phyloP scores from a whole-genome alignment of 2,888 invertebrate genomes.

The Ochropacha duplaris region DNA sequence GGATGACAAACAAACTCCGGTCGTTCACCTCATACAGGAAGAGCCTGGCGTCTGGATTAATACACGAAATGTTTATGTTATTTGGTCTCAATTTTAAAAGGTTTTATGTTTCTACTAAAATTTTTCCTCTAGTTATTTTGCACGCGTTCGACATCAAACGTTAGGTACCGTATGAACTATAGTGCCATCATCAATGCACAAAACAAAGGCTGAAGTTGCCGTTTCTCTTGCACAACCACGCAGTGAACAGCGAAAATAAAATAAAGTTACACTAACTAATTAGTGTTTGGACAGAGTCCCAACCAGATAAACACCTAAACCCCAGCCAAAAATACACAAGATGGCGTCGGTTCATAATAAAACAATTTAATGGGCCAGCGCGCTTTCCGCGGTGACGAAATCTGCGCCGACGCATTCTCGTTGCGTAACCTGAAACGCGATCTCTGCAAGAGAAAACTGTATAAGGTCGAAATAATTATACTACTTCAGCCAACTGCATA shows the following conservation, averaged over 20 bases:
- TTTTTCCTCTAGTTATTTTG: background rate
- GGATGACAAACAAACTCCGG: slow-evolving; percentile 63
- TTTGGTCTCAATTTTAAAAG: slow-evolving; percentile 22
- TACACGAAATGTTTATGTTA: slow-evolving; percentile 33
- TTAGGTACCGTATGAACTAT: background rate
- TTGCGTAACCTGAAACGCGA: slow-evolving; percentile 78
- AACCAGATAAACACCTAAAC: slow-evolving; percentile 81
- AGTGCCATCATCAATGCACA: background rate
- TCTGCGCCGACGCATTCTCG: slow-evolving; percentile 76
- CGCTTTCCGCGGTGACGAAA: slow-evolving; percentile 83
- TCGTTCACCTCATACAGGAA: slow-evolving; percentile 58
- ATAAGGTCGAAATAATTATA: slow-evolving; percentile 70
- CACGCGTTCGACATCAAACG: slow-evolving; percentile 1
- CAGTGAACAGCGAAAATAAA: slow-evolving; percentile 53
- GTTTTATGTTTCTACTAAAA: background rate
- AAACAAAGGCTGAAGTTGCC: slow-evolving; percentile 20
- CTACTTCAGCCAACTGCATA: slow-evolving; percentile 43
- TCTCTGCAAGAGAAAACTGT: slow-evolving; percentile 74
- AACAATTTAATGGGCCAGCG: slow-evolving; percentile 83
- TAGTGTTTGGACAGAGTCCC: slow-evolving; percentile 80
- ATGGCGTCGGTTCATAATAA: slow-evolving; percentile 83
- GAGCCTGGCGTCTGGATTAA: slow-evolving; percentile 36
- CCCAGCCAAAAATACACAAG: slow-evolving; percentile 81
- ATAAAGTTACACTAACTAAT: slow-evolving; percentile 76
- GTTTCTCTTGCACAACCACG: slow-evolving; percentile 42